Percentiles rank a stretch among this genome's conserved stretches.
Evolutionary conservation across 2,888 invertebrate species (phyloP).

Genomic region (Coenonympha glycerion): DNA sequence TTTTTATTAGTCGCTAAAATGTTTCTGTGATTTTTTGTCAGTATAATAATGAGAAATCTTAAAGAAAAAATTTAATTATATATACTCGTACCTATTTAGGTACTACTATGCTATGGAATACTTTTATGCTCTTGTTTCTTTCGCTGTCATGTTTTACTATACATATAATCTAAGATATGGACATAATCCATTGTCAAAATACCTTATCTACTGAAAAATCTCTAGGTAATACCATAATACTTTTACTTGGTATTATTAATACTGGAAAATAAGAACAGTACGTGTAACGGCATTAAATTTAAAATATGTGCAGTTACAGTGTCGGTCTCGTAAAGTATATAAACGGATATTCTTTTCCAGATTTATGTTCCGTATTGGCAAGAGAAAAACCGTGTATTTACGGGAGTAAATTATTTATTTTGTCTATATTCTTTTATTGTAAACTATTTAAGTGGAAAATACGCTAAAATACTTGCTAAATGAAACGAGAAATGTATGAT

Average conservation of each 20-base stretch:
- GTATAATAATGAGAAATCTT: background rate
- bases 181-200: no score
- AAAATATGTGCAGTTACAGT: slow-evolving; percentile 2
- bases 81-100: no score
- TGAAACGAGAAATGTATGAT: background rate
- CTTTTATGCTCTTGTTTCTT: no score
- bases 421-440: slow-evolving; percentile 14
- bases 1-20: slow-evolving; percentile 1
- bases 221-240: no score
- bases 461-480: background rate
- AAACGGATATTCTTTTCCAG: slow-evolving; percentile 30
- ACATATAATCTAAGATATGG: no score
- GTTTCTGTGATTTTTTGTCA: background rate
- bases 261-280: background rate
- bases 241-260: background rate
- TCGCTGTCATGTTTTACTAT: no score
- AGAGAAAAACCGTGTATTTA: slow-evolving; percentile 19
- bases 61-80: no score
- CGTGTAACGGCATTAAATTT: background rate
- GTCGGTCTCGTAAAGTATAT: slow-evolving; percentile 16
- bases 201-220: no score
- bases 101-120: no score
- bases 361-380: slow-evolving; percentile 31
- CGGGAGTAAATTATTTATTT: slow-evolving; percentile 17
- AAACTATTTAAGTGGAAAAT: slow-evolving; percentile 1